Base-by-base conservation (phyloP, 2,888 invertebrate genomes). In the Platerodrilus igneus region DNA sequence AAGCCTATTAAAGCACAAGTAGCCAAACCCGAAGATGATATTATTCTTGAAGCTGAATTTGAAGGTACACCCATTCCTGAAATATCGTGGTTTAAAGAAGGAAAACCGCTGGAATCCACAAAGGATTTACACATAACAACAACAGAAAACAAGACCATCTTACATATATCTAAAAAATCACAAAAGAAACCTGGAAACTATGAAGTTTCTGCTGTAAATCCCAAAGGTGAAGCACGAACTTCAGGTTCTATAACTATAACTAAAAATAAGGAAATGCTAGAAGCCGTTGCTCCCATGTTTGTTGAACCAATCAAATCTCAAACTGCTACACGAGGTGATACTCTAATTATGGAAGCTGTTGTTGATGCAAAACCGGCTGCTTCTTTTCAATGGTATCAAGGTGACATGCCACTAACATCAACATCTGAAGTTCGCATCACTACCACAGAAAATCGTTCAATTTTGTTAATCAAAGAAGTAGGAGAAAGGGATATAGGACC, bases 321-420 rank as follows among this genome's bases (percentile, higher is more conserved):
- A 62, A 74, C 75, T 54, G 80, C 84, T 34, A 74, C 75, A 16
- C 72, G 79, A 58, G 86, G 86, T 40, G 86, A 87, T 61, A 83
- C 85, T 26, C 81, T 85, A 8, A 78, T 92, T 40, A 69, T 91
- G 55, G 88, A 91, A 69, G 80, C 82, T 3, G 71, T 74, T 48
- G 90, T 90, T 1, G 77, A 78, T 50, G 86, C 90, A 7, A 76
- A 73, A 59, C 91, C 91, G 3, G 73, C 75, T 32, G 87, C 88
- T 25, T 86, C 87, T 2, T 90, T 91, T 74, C 85, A 85, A 63
- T 92, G 92, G 92, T 90, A 83, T 66, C 76, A 83, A 47, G 81
- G 86, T 52, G 79, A 79, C 23, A 77, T 75, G 50, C 85, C 86
- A 25, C 72, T 91, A 25, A 75, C 78, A 63, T 77, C 81, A 37